Evolutionary conservation across 2,888 invertebrate species (phyloP).

Genomic region (Stenurella melanura): DNA sequence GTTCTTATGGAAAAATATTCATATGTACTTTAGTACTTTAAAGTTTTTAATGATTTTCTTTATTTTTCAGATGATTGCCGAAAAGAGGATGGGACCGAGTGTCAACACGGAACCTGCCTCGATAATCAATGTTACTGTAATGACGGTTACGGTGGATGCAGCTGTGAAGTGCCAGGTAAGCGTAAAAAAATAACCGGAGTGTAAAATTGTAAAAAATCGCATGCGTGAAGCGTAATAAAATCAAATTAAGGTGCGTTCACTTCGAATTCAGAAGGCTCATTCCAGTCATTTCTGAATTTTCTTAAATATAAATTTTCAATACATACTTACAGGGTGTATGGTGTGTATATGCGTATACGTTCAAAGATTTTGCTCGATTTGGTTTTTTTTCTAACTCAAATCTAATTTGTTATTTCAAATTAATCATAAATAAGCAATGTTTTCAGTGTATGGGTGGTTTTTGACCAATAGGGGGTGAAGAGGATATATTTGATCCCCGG

Average conservation of each 20-base stretch:
- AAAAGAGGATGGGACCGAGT: constrained; percentile 91
- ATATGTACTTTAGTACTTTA: too few species aligned
- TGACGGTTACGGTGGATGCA: constrained; percentile 95
- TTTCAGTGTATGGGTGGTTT: too few species aligned
- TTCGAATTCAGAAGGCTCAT: neutral
- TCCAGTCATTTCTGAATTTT: neutral
- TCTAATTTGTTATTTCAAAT: too few species aligned
- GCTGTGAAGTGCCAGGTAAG: constrained; percentile 93
- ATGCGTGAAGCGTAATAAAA: constrained; percentile 12
- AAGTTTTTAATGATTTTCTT: constrained; percentile 43
- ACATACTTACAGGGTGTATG: too few species aligned
- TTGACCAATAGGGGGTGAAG: too few species aligned
- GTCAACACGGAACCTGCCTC: constrained; percentile 94
- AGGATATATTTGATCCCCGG: too few species aligned
- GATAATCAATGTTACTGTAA: constrained; percentile 96
- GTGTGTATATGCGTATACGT: too few species aligned
- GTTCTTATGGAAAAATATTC: too few species aligned
- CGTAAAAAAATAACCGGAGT: constrained; percentile 5
- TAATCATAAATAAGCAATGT: too few species aligned
- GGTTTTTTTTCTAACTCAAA: too few species aligned
- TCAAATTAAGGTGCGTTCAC: constrained; percentile 27
- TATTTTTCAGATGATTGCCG: constrained; percentile 88
- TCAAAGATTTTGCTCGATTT: too few species aligned
- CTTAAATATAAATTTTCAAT: neutral
- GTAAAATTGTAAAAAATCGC: constrained; percentile 18